A percentile compares a stretch with the other conserved stretches of the same genome.
phyloP scores from a whole-genome alignment of 2,888 invertebrate species.

The Nematopogon swammerdamellus region DNA sequence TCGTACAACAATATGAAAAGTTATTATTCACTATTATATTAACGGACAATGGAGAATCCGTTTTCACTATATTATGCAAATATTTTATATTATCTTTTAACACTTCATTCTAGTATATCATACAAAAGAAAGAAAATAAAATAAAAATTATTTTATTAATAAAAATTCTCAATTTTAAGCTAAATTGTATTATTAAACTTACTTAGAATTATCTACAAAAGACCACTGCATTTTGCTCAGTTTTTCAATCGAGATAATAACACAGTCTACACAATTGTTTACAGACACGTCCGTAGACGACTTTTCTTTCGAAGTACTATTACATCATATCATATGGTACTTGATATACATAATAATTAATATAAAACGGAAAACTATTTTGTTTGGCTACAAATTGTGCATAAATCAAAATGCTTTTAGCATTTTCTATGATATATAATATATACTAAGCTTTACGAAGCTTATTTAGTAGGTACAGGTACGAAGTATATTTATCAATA shows the following conservation, averaged over 20 bases:
- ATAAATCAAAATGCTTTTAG: neutral
- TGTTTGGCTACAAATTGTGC: neutral
- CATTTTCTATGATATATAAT: neutral
- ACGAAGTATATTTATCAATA: neutral
- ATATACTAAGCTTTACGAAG: neutral
- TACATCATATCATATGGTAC: neutral
- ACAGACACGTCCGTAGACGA: neutral
- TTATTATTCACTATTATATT: conserved; percentile 74
- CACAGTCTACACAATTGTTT: neutral
- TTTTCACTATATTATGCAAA: conserved; percentile 64
- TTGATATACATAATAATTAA: neutral
- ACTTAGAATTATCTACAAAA: conserved; percentile 59
- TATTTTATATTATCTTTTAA: conserved; percentile 61
- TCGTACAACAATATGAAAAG: conserved; percentile 85
- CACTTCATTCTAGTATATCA: conserved; percentile 53
- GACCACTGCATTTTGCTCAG: conserved; percentile 48
- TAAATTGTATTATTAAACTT: conserved; percentile 44
- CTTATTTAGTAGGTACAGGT: neutral
- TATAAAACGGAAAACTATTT: neutral
- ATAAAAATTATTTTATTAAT: conserved; percentile 49
- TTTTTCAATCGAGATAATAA: conserved; percentile 39
- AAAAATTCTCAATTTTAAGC: conserved; percentile 50
- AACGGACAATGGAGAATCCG: conserved; percentile 67
- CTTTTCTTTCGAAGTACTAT: neutral
- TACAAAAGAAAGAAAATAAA: conserved; percentile 55